Evolutionary conservation across 2,888 invertebrate species (phyloP), one percentile per base, ranked within the genome.

Genomic region (Sepioteuthis lessoniana): DNA sequence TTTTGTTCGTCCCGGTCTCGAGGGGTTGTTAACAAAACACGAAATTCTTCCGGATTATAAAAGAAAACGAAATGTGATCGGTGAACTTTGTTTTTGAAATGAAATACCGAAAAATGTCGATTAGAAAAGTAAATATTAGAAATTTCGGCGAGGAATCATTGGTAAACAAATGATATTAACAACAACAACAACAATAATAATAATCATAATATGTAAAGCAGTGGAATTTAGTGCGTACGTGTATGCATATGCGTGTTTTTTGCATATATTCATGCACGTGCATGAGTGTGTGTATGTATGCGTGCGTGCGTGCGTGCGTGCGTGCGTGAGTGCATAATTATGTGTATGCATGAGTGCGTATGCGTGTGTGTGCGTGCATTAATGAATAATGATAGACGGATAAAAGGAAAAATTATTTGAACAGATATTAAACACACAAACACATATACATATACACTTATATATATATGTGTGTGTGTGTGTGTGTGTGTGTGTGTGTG

Each of bases 51-150:
- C 76, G 76, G 13, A 76, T 76, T 76, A 76, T 76, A 76, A 76
- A 76, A 76, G 76, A 76, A 76, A 76, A 76, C 76, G 76, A 76
- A 76, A 76, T 76, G 1, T 76, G 76, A 76, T 76, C n/a, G 76
- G 10, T 25, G 76, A n/a, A 76, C 76, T 76, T 76, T 76, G 76
- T 76, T 76, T 76, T n/a, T 76, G 76, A n/a, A 76, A 76, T 76
- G 76, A 76, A 76, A 76, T 76, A 76, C 76, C 76, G 76, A n/a
- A 76, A 76, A 35, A 76, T 76, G 76, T 76, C 76, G 76, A 76
- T 76, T 76, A 76, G 76, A 76, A 76, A 76, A 76, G 76, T 76
- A 76, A 76, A 76, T 76, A 76, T 76, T 13, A 76, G 76, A 76
- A 76, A 76, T 10, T 35, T n/a, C n/a, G 76, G n/a, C 13, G n/a